Evolutionary conservation across 2,888 invertebrate species (phyloP).

Genomic region (Epiblema foenella): DNA sequence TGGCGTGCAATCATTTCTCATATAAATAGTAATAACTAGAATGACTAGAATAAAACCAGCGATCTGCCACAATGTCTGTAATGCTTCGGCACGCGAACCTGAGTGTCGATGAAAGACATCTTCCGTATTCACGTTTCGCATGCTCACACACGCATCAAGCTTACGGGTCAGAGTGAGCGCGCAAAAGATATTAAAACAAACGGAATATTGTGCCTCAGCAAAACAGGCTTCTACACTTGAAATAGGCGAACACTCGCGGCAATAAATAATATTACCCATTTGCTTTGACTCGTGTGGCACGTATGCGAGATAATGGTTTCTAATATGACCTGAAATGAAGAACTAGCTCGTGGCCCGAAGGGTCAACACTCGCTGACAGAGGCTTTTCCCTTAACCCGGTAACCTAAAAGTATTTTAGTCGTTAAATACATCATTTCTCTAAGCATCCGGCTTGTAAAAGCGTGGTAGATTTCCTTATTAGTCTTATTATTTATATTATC

Average conservation of each 20-base stretch:
- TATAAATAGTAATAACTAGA: conserved; percentile 21
- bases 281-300: conserved; percentile 7
- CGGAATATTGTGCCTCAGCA: background rate
- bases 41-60: conserved; percentile 22
- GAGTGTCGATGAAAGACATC: background rate
- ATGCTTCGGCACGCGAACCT: conserved; percentile 3
- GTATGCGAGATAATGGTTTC: conserved; percentile 25
- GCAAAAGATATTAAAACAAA: background rate
- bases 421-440: background rate
- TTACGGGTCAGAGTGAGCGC: background rate
- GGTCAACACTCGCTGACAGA: conserved; percentile 6
- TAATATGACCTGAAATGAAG: conserved; percentile 40
- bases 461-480: background rate
- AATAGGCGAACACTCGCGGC: conserved; percentile 11
- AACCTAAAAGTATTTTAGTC: conserved; percentile 1
- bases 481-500: background rate
- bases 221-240: conserved; percentile 20
- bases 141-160: background rate
- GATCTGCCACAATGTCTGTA: conserved; percentile 8
- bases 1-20: conserved; percentile 36
- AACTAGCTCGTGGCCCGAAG: conserved; percentile 33
- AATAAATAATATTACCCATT: conserved; percentile 41
- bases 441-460: conserved; percentile 5
- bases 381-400: conserved; percentile 22
- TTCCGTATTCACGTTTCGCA: background rate